Evolutionary conservation across 2,888 invertebrate genomes (phyloP).

Genomic region (Lagria hirta): DNA sequence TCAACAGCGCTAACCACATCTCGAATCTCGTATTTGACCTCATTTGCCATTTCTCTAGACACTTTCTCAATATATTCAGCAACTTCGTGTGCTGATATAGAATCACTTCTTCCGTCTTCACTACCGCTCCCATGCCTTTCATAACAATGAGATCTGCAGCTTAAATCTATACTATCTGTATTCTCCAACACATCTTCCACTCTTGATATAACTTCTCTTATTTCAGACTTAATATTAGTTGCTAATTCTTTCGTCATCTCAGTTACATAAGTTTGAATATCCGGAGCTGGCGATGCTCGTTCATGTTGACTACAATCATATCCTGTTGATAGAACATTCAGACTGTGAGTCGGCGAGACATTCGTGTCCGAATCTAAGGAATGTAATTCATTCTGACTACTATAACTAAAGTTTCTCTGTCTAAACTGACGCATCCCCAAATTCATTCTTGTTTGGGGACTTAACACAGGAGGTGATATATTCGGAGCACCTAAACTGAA

Average conservation of each 20-base stretch:
- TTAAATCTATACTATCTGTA: constrained; percentile 62
- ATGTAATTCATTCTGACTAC: constrained; percentile 72
- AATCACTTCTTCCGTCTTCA: constrained; percentile 67
- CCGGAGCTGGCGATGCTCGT: constrained; percentile 61
- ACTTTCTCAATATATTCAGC: constrained; percentile 78
- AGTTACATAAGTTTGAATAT: constrained; percentile 73
- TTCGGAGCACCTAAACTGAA: constrained; percentile 61
- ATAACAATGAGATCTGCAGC: constrained; percentile 41
- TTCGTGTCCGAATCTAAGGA: constrained; percentile 61
- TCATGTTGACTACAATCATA: constrained; percentile 60
- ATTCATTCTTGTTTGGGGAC: constrained; percentile 65
- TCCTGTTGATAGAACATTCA: constrained; percentile 55
- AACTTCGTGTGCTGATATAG: constrained; percentile 73
- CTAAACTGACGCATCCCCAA: constrained; percentile 63
- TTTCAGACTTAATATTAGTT: constrained; percentile 79
- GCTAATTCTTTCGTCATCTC: constrained; percentile 78
- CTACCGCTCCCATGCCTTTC: constrained; percentile 56
- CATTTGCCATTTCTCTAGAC: constrained; percentile 76
- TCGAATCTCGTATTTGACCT: constrained; percentile 75
- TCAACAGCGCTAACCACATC: constrained; percentile 75
- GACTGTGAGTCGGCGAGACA: constrained; percentile 54
- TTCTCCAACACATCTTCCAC: constrained; percentile 78
- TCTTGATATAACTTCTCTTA: constrained; percentile 75
- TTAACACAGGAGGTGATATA: constrained; percentile 58
- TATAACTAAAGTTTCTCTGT: constrained; percentile 65